phyloP scores from a whole-genome alignment of 53 echinoderm and acorn worm species.

The Paracentrotus lividus region DNA sequence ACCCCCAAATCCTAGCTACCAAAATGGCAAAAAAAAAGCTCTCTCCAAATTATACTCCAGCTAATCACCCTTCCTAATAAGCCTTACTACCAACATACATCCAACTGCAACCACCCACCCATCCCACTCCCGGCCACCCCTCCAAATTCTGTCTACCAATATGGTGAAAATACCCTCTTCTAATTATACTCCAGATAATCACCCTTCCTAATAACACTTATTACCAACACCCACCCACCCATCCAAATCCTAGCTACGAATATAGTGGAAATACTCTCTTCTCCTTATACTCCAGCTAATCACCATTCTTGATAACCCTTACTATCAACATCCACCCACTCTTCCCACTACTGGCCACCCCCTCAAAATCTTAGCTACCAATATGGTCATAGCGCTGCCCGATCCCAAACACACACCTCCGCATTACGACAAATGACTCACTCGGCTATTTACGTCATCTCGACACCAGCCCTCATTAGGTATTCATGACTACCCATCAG shows the following conservation, averaged over 20 bases:
- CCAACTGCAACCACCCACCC: not conserved
- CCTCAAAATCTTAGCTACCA: not conserved
- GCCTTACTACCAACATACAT: not conserved
- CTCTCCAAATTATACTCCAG: no score
- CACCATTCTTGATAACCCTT: not conserved
- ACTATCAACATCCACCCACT: not conserved
- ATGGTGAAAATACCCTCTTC: no score
- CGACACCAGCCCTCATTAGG: constrained; percentile 40
- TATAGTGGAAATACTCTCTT: not conserved
- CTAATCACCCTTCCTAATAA: no score
- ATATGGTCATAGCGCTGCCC: constrained; percentile 21
- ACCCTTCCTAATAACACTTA: no score
- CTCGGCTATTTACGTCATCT: constrained; percentile 42
- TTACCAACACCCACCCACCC: not conserved
- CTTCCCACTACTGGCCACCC: not conserved
- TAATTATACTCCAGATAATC: not conserved
- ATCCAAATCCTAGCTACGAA: not conserved
- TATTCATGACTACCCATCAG: constrained; percentile 57
- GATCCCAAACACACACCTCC: not conserved
- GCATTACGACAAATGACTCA: constrained; percentile 56
- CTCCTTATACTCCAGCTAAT: not conserved
- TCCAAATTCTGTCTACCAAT: not conserved
- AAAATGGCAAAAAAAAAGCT: no score
- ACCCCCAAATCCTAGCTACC: no score
- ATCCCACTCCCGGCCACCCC: not conserved